Evolutionary conservation across 2,888 invertebrate species (phyloP).

Genomic region (Clepsis dumicolana): DNA sequence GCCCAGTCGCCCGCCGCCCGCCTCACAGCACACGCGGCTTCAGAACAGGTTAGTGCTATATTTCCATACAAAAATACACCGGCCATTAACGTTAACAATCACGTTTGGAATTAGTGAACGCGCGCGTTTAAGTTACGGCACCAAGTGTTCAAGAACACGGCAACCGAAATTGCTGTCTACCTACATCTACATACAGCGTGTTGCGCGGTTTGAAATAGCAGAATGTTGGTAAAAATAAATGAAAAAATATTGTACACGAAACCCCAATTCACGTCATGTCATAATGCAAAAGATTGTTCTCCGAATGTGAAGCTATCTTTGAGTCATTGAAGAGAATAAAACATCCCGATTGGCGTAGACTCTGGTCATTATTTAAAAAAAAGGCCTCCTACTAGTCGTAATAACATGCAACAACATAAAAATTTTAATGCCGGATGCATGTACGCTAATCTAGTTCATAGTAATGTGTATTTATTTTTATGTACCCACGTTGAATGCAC

Average conservation of each 20-base stretch:
- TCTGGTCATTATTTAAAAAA: too few relatives aligned
- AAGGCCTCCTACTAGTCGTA: background rate
- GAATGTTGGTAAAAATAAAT: background rate
- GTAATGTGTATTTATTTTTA: conserved; percentile 43
- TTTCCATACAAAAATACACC: conserved; percentile 33
- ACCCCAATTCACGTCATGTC: too few relatives aligned
- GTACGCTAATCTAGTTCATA: conserved; percentile 14
- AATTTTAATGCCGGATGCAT: conserved; percentile 28
- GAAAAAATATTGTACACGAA: background rate
- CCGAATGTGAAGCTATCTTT: too few relatives aligned
- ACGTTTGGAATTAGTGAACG: conserved; percentile 6
- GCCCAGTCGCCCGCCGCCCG: conserved; percentile 83
- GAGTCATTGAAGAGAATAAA: too few relatives aligned
- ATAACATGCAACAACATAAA: conserved; percentile 11
- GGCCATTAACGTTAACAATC: conserved; percentile 17
- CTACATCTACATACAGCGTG: too few relatives aligned
- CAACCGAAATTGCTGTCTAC: too few relatives aligned
- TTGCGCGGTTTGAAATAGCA: background rate
- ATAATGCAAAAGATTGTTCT: too few relatives aligned
- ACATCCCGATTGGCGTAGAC: too few relatives aligned
- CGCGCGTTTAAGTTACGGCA: conserved; percentile 7
- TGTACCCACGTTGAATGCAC: conserved; percentile 55
- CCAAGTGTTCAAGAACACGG: too few relatives aligned
- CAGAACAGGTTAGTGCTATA: conserved; percentile 64
- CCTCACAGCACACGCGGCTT: conserved; percentile 71